Base-by-base conservation (phyloP, 1,140 invertebrate genomes). In the Nasonia longicornis region DNA sequence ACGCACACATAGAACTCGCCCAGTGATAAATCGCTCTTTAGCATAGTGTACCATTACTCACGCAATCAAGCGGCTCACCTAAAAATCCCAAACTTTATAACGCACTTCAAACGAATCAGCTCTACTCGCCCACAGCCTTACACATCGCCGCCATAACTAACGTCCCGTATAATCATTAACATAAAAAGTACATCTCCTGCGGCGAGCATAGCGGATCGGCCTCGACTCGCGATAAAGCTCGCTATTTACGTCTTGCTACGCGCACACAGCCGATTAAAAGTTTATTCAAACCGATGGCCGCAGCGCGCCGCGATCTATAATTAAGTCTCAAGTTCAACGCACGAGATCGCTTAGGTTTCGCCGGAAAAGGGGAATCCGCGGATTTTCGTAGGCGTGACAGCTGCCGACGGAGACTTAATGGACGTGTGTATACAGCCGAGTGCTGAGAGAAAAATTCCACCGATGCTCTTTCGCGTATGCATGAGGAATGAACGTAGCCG, bases 381-480 rank as follows among this genome's bases (percentile, higher is more conserved):
- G 35, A 80, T 80, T 80, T 80, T 74, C 79, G 79, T 80, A 52
- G 79, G 79, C 79, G 71, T 73, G 63, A 45, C 69, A 26, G 52
- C 74, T 20, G 20, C 52, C 4, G 52, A 58, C 14, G 35, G 38
- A 42, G 38, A n/a, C 20, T 58, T 58, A 58, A 58, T n/a, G 52
- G 52, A 20, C 52, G 52, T 58, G 14, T 20, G 12, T 29, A 63
- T 20, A 16, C 31, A 35, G 31, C 31, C 2, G 31, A 35, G 31
- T 35, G 52, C 26, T 2, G 26, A 16, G 52, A 7, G 52, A 58
- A n/a, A 58, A n/a, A 58, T 52, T 20, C 12, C 16, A 2, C 48
- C 16, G 48, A 16, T 35, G 31, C 12, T 14, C 48, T 16, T 14
- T 52, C 14, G 14, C 16, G 14, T 52, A 16, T 52, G 12, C 45